Evolutionary conservation across 1,140 invertebrate species (phyloP).

Genomic region (Magallana angulata): DNA sequence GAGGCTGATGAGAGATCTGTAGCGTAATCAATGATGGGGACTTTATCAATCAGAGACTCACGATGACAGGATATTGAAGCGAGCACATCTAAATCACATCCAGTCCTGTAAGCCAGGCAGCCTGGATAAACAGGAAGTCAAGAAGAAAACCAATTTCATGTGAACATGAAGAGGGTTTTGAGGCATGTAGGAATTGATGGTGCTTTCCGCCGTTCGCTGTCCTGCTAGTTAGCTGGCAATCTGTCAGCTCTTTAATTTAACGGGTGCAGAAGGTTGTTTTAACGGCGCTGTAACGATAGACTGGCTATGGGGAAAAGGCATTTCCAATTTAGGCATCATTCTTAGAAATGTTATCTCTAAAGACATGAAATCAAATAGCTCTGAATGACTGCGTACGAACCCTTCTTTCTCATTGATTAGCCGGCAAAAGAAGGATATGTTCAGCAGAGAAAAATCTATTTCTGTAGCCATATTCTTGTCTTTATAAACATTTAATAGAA

Average conservation of each 20-base stretch:
- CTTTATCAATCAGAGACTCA: constrained; percentile 2
- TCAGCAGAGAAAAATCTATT: neutral
- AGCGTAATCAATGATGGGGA: neutral
- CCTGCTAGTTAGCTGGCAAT: neutral
- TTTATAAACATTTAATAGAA: constrained; percentile 11
- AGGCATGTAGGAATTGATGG: neutral
- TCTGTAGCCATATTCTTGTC: constrained; percentile 23
- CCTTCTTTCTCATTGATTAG: constrained; percentile 1
- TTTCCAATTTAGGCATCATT: neutral
- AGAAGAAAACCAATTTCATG: neutral
- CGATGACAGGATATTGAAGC: constrained; percentile 23
- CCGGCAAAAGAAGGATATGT: neutral
- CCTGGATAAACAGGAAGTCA: constrained; percentile 24
- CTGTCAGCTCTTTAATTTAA: neutral
- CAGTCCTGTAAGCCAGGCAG: neutral
- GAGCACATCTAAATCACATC: neutral
- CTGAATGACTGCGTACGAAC: neutral
- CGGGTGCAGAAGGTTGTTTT: neutral
- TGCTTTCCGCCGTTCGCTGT: neutral
- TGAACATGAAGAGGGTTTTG: constrained; percentile 5
- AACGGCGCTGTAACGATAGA: neutral
- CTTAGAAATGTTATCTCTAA: constrained; percentile 9
- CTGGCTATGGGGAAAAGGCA: neutral
- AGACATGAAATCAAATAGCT: constrained; percentile 12
- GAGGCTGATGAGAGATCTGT: no score